Percentiles rank a stretch among this genome's conserved stretches.
These are phyloP conservation scores for Malaclemys terrapin DNA, from an alignment of 2,113 vertebrate species.

Conservation along the genomic window DNA sequence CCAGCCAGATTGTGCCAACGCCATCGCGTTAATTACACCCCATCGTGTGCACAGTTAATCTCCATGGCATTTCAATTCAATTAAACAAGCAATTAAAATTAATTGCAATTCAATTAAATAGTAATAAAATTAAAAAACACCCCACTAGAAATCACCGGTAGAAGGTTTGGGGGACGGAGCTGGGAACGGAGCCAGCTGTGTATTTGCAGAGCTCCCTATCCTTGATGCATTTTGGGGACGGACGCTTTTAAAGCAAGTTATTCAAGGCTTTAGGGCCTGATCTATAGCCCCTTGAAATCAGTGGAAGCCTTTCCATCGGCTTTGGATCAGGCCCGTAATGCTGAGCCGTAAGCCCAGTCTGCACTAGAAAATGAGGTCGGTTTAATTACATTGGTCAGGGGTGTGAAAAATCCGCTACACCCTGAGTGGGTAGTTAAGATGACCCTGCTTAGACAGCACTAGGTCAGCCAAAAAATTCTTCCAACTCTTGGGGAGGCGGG, in stretches of 20 bases:
- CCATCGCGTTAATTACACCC: conserved; percentile 64
- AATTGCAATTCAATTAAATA: conserved; percentile 72
- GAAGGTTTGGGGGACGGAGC: conserved; percentile 59
- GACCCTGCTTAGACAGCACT: neutral
- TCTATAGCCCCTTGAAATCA: conserved; percentile 40
- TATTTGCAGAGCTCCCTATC: conserved; percentile 72
- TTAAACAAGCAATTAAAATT: conserved; percentile 80
- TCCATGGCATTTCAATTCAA: conserved; percentile 77
- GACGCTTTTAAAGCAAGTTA: conserved; percentile 59
- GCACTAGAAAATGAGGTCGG: neutral
- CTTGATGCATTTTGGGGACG: conserved; percentile 71
- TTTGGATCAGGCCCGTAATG: conserved; percentile 46
- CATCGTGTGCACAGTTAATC: conserved; percentile 71
- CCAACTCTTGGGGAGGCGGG: neutral
- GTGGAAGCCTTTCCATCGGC: conserved; percentile 13
- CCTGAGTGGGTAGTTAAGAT: neutral
- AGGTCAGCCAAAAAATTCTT: neutral
- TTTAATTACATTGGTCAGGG: neutral
- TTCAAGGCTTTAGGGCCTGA: conserved; percentile 64
- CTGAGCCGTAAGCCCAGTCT: neutral
- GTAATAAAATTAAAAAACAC: neutral
- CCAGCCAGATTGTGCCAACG: conserved; percentile 63
- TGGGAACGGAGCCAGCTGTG: conserved; percentile 68
- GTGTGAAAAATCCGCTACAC: neutral
- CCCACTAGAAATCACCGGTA: conserved; percentile 63